Percentiles rank a stretch among this genome's conserved stretches.
Evolutionary conservation across 2,888 invertebrate genomes (phyloP).

Genomic region (Tenthredo mesomela): DNA sequence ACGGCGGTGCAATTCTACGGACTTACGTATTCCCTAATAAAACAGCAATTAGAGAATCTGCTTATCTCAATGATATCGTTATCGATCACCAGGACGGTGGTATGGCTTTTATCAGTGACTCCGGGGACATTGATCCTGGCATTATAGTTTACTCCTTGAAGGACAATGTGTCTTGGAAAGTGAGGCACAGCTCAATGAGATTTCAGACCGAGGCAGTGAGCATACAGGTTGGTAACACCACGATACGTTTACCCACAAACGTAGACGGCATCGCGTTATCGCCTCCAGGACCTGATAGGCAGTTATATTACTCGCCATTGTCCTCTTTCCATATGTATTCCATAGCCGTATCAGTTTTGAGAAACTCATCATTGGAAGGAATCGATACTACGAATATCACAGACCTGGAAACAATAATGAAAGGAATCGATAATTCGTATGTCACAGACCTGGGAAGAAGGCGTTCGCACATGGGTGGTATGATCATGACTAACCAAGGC

Average conservation of each 20-base stretch:
- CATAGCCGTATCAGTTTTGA: slow-evolving; percentile 82
- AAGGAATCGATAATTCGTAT: slow-evolving; percentile 70
- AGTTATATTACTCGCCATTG: slow-evolving; percentile 85
- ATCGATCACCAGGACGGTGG: slow-evolving; percentile 85
- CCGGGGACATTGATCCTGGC: slow-evolving; percentile 84
- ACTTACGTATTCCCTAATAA: slow-evolving; percentile 83
- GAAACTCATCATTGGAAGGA: slow-evolving; percentile 78
- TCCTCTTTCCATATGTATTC: slow-evolving; percentile 85
- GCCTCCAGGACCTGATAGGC: slow-evolving; percentile 75
- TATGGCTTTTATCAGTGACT: slow-evolving; percentile 87
- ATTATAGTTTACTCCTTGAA: slow-evolving; percentile 85
- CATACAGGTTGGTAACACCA: slow-evolving; percentile 83
- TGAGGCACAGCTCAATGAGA: slow-evolving; percentile 85
- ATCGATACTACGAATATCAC: slow-evolving; percentile 77
- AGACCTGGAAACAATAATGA: slow-evolving; percentile 81
- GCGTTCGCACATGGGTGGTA: slow-evolving; percentile 86
- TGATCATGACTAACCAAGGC: slow-evolving; percentile 88
- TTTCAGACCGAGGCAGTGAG: slow-evolving; percentile 81
- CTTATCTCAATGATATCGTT: slow-evolving; percentile 87
- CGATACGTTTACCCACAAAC: slow-evolving; percentile 82
- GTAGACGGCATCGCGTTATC: slow-evolving; percentile 87
- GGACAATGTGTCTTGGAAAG: slow-evolving; percentile 85
- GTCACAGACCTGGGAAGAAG: slow-evolving; percentile 83
- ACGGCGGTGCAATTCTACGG: slow-evolving; percentile 78
- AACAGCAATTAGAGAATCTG: slow-evolving; percentile 81